Evolutionary conservation across 2,888 invertebrate genomes (phyloP), one percentile per base, ranked within the genome.

Genomic region (Ditylenchus weischeri): DNA sequence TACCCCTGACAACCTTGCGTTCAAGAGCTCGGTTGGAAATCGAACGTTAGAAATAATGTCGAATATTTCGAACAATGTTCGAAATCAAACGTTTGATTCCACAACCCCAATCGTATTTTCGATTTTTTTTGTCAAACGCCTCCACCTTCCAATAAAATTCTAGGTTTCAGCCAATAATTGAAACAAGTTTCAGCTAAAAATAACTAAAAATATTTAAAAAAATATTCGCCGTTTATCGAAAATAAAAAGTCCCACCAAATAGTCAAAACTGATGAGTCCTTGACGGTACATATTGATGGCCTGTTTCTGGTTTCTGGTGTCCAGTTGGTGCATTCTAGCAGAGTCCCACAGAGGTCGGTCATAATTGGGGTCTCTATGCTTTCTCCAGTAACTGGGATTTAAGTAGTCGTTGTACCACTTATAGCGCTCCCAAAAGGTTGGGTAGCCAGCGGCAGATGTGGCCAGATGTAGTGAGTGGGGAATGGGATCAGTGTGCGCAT

Each of bases 341-440:
- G 43, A 43, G 43, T 79, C 43, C 43, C 43, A 43, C 35, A 81
- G 72, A 38, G 81, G 81, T 19, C 76, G 65, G 54, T 76, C 76
- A 43, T 76, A 73, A 35, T 76, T 65, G 15, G 70, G 63, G 54
- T 76, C 82, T n/a, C 80, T 73, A 66, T 81, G 72, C 21, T 75
- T 73, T 57, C 82, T 72, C 80, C 81, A 71, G 77, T 78, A 38
- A 73, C 73, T 62, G 79, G 79, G 54, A n/a, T 82, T 79, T 64
- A 81, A 68, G 73, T 75, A 80, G 65, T 82, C 80, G 36, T 70
- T 70, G 72, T 79, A 78, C 75, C 76, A 80, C 71, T 79, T 79
- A 75, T 78, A 80, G 38, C 75, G 76, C 35, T 74, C 74, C 68
- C 66, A 57, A 49, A 62, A 69, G 29, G 10, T 38, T 7, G 49